phyloP scores from a whole-genome alignment of 2,888 invertebrate species.

The Ectemnius lituratus region DNA sequence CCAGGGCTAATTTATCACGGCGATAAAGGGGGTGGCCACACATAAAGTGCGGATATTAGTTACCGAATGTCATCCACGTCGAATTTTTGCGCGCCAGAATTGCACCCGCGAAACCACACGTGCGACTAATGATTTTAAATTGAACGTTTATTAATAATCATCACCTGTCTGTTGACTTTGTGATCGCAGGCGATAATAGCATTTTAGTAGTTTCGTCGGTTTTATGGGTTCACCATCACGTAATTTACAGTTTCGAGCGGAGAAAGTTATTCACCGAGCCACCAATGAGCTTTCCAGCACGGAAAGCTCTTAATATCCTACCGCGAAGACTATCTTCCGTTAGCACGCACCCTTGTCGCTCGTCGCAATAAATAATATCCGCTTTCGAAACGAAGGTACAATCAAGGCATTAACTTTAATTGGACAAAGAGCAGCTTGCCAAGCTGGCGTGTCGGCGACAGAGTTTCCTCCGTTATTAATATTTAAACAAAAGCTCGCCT shows the following conservation, averaged over 20 bases:
- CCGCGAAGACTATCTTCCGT: neutral
- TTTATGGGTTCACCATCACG: too few relatives aligned
- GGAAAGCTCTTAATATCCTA: neutral
- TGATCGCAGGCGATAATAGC: too few relatives aligned
- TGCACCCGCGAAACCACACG: conserved; percentile 28
- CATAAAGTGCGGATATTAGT: conserved; percentile 65
- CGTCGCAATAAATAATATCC: conserved; percentile 57
- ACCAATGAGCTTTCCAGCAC: too few relatives aligned
- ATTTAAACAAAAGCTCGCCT: conserved; percentile 68
- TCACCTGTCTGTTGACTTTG: too few relatives aligned
- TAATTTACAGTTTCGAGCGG: too few relatives aligned
- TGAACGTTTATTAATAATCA: too few relatives aligned
- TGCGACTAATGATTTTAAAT: neutral
- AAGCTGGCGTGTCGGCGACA: conserved; percentile 37
- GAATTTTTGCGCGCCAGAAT: conserved; percentile 50
- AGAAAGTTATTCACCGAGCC: too few relatives aligned
- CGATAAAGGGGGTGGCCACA: conserved; percentile 57
- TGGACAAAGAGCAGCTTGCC: conserved; percentile 62
- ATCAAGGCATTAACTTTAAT: conserved; percentile 70
- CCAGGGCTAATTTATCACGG: conserved; percentile 64
- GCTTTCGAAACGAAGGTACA: conserved; percentile 47
- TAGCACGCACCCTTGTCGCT: neutral
- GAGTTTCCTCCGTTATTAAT: conserved; percentile 68
- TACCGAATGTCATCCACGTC: conserved; percentile 56
- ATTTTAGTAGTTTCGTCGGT: too few relatives aligned